Base-by-base conservation (phyloP, 2,888 invertebrate species). In the Sepioteuthis lessoniana region DNA sequence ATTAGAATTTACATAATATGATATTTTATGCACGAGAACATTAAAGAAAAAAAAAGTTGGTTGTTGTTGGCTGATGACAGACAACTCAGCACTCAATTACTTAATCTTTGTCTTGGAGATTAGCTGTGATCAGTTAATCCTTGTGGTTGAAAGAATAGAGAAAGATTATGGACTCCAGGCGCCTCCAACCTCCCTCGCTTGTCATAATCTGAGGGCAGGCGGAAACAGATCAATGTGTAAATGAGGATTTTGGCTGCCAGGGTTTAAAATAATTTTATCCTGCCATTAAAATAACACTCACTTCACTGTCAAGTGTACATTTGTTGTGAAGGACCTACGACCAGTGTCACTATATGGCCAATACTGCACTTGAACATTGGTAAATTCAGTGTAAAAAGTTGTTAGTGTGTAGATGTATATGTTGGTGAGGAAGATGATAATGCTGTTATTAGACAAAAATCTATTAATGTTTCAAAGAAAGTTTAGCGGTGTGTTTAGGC, bases 91-190 rank as follows among this genome's bases (percentile, higher is more conserved):
- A 35, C 76, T 76, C 76, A 35, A 76, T 76, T 76, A n/a, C 76
- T 76, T 76, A 76, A 76, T 76, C 76, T 76, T 76, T 35, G 76
- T 76, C 76, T 76, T 76, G 60, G 60, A 60, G 60, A 60, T 60
- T 60, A 60, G 76, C 76, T 35, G 76, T 76, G 76, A 76, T 76
- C 76, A 19, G 76, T 35, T 76, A 76, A 76, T 76, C 76, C 16
- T 4, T 76, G n/a, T n/a, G 13, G 76, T 76, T 3, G 35, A 76
- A 76, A 76, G 76, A 76, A 76, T 76, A 76, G 76, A n/a, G 76
- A 76, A 76, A 76, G 76, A 76, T 76, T 76, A 76, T 35, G n/a
- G 76, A n/a, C n/a, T 76, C 76, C n/a, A 35, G 76, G 76, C n/a
- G n/a, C n/a, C 55, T 55, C 55, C 55, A 55, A 55, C 55, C 21